Base-by-base conservation (phyloP, 1,140 invertebrate genomes). In the Branchinecta lynchi region DNA sequence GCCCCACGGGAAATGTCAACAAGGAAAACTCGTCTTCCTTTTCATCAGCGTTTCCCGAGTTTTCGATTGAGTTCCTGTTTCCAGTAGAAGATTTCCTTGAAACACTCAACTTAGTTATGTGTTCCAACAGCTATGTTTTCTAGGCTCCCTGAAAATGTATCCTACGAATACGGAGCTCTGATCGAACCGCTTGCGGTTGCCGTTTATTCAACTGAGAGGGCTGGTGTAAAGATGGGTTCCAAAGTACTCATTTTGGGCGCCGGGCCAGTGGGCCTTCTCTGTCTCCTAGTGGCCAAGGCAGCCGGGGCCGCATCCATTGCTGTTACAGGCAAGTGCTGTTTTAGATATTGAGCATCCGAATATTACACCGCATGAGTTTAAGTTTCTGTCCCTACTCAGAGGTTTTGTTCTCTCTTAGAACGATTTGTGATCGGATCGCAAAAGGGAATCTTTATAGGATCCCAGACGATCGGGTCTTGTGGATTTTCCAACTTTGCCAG, bases 181-280 rank as follows among this genome's bases (percentile, higher is more conserved):
- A 68, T 80, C 20, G 81, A 82, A 71, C 80, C 81, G 7, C 70
- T 82, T 45, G 77, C 79, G 66, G 80, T 82, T 7, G 80, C 76
- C 17, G 69, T 70, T 21, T 70, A 70, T 45, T 70, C 69, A 32
- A 43, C 43, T 17, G 51, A 70, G 45, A 65, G 69, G 12, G 46
- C 51, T 43, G 44, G 66, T 43, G 65, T 70, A 20, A 43, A n/a
- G 17, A 15, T 20, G 32, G 69, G 69, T 17, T 65, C 46, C 12
- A 66, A 65, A 66, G 69, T 70, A 65, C 32, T 70, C 12, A 65
- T 70, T 69, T 45, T 70, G 20, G 69, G 69, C 12, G 46, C 69
- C 21, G 69, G 69, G 20, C 70, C 65, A 17, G 44, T 70, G 43
- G 70, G 70, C 15, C 46, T 70, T 15, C 65, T 70, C 0, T 70